Conservation (phyloP, 2,797 vertebrate genomes). For the Mormyrus hasselquistii region DNA sequence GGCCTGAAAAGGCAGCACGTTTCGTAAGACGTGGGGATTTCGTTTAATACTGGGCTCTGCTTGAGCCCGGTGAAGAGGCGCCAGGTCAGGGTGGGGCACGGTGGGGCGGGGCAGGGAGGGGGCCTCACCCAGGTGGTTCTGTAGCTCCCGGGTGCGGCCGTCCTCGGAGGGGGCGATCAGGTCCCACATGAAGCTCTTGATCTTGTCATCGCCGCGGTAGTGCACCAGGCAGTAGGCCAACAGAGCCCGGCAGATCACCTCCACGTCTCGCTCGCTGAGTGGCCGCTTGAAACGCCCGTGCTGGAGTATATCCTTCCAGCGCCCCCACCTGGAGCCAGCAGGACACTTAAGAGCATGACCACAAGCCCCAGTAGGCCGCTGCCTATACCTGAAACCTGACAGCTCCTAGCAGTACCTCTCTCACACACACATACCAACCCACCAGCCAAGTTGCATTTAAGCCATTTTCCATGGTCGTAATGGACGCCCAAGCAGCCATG, state of each 20-base stretch:
- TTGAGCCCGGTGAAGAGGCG: neutral
- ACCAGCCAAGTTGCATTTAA: neutral
- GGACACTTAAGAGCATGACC: neutral
- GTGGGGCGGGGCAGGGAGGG: neutral
- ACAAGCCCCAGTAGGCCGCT: neutral
- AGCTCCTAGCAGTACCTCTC: too few relatives aligned
- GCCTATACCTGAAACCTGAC: neutral
- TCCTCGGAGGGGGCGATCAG: conserved; percentile 92
- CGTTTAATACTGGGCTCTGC: neutral
- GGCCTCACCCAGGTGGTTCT: conserved; percentile 85
- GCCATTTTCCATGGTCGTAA: neutral
- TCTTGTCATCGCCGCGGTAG: conserved; percentile 96
- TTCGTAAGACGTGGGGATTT: neutral
- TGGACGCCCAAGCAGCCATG: neutral
- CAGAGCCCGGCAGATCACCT: conserved; percentile 89
- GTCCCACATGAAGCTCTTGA: conserved; percentile 99
- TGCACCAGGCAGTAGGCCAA: conserved; percentile 91
- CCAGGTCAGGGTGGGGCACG: neutral
- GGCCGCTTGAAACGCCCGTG: conserved; percentile 96
- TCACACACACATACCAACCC: neutral
- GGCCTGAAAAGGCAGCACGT: conserved; percentile 54
- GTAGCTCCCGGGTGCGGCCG: conserved; percentile 85
- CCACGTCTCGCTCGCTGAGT: conserved; percentile 87
- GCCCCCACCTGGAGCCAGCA: conserved; percentile 76
- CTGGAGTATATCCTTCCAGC: conserved; percentile 93